Conservation (phyloP, 1,140 invertebrate genomes). For the Zaprionus capensis region DNA sequence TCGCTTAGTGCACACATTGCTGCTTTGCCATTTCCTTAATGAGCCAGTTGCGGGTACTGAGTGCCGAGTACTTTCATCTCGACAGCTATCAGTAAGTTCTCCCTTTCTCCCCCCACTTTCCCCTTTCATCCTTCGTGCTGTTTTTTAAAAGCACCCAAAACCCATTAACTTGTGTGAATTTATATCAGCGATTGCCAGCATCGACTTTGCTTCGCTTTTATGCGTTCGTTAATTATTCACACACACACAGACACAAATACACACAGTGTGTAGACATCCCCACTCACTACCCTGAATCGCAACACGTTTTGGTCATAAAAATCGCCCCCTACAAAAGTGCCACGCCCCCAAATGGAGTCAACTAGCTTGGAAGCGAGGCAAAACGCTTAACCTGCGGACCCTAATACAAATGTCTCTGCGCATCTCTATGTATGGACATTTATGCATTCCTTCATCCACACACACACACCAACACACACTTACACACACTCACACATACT, state of each 20-base stretch:
- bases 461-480: not conserved
- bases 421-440: constrained; percentile 60
- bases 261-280: constrained; percentile 31
- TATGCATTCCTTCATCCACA: constrained; percentile 50
- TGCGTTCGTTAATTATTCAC: constrained; percentile 82
- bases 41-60: constrained; percentile 19
- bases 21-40: constrained; percentile 39
- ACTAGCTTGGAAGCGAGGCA: constrained; percentile 47
- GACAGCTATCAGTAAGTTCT: constrained; percentile 19
- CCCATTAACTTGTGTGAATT: constrained; percentile 80
- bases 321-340: constrained; percentile 50
- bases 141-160: constrained; percentile 75
- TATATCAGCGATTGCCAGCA: constrained; percentile 73
- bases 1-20: constrained; percentile 12
- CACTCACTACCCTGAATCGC: constrained; percentile 25
- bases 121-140: not conserved
- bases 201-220: constrained; percentile 61
- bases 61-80: constrained; percentile 17
- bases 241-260: constrained; percentile 53
- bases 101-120: not conserved
- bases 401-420: constrained; percentile 56
- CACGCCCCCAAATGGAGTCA: constrained; percentile 73
- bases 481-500: not conserved
- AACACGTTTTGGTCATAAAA: constrained; percentile 79
- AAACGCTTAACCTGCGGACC: constrained; percentile 61